Base-by-base conservation (phyloP, 2,888 invertebrate species). In the Portevinia maculata region DNA sequence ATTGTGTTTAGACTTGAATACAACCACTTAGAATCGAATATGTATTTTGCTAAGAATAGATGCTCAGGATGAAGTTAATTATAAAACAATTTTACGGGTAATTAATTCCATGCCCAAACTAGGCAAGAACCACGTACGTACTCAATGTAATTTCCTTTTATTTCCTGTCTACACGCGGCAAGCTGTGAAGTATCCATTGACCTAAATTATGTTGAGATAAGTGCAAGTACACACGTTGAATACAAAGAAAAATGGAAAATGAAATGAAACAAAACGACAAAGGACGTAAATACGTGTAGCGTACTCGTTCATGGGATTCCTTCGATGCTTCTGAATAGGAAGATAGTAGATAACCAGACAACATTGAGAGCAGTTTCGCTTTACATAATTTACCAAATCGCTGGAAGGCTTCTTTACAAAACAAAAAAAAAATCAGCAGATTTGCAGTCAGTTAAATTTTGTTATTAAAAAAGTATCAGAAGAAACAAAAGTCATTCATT, bases 201-300 rank as follows among this genome's bases (percentile, higher is more conserved):
- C 73, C 73, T 74, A 74, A 55, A 55, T 74, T 39, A 57, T 65
- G 55, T 48, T 48, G 48, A 74, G 55, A 74, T 65, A 73, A 73
- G 53, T 64, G 13, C 53, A 62, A 73, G 53, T 64, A 17, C 44
- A 28, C 17, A 70, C 13, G 62, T 21, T 62, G 30, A 6, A 32
- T 60, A 34, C 8, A 11, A 24, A 39, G 13, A 30, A 37, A 30
- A 69, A 39, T 24, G 24, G 2, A 24, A 24, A 24, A 41, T 13
- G 30, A 46, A 13, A 53, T 1, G 28, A 46, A 48, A n/a, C 1
- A 0, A 24, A 30, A 44, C 41, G n/a, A 30, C 13, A 21, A 9
- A 2, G 8, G 15, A 50, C 21, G 8, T 73, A 53, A 46, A 39
- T 37, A 55, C 48, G 55, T 50, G 48, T 11, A 21, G 19, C 64